Percentiles rank a stretch among this genome's conserved stretches.
Conservation (phyloP, 2,797 vertebrate species). For the Phalanger gymnotis region DNA sequence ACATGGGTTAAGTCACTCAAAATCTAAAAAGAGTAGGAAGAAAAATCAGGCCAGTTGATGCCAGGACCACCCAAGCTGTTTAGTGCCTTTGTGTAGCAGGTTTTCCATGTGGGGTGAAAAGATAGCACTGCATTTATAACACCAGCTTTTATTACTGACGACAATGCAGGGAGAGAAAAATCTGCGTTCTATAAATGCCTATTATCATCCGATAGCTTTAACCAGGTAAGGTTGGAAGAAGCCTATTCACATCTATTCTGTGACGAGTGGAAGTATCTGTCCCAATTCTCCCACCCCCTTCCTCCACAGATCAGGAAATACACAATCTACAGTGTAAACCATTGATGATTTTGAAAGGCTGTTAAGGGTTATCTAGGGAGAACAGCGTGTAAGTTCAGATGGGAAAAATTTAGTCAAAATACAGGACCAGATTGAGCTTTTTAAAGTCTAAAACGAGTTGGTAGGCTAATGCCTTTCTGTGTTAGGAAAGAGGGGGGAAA, state of each 20-base stretch:
- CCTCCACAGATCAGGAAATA: slow-evolving; percentile 65
- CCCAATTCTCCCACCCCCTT: neutral
- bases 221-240: slow-evolving; percentile 67
- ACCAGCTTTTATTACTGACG: slow-evolving; percentile 53
- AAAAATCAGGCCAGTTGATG: slow-evolving; percentile 63
- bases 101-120: slow-evolving; percentile 67
- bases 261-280: slow-evolving; percentile 46
- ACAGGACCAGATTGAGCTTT: slow-evolving; percentile 62
- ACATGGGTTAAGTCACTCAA: slow-evolving; percentile 62
- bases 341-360: slow-evolving; percentile 69
- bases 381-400: slow-evolving; percentile 67
- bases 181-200: slow-evolving; percentile 39
- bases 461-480: slow-evolving; percentile 71
- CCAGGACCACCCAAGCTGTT: slow-evolving; percentile 69
- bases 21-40: slow-evolving; percentile 58
- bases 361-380: slow-evolving; percentile 62
- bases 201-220: slow-evolving; percentile 61
- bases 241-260: slow-evolving; percentile 51
- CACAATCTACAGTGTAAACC: slow-evolving; percentile 63
- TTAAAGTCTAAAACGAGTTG: slow-evolving; percentile 73
- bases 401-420: slow-evolving; percentile 59
- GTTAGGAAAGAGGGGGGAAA: slow-evolving; percentile 50
- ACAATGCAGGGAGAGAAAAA: slow-evolving; percentile 44
- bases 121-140: slow-evolving; percentile 51
- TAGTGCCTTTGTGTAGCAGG: slow-evolving; percentile 68